Percentiles rank a stretch among this genome's conserved stretches.
Evolutionary conservation across 2,797 vertebrate genomes (phyloP).

Genomic region (Heteromormyrus szaboi): DNA sequence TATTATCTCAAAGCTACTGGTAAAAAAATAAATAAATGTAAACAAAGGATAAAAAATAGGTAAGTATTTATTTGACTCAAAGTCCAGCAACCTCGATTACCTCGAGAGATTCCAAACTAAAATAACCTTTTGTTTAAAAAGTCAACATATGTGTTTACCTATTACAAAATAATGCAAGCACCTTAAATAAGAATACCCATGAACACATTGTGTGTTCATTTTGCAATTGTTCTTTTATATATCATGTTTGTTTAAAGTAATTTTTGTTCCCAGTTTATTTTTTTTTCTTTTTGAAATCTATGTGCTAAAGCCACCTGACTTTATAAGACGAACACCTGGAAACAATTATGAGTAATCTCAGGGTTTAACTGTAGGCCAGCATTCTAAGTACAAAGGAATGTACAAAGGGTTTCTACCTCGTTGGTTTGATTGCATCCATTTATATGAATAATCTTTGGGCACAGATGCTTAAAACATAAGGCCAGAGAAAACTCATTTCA

Average conservation of each 20-base stretch:
- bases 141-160: background rate
- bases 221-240: background rate
- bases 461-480: background rate
- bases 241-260: background rate
- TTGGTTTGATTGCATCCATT: conserved; percentile 9
- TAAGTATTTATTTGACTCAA: background rate
- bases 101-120: background rate
- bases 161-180: background rate
- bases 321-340: conserved; percentile 15
- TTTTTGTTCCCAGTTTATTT: background rate
- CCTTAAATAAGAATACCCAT: background rate
- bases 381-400: conserved; percentile 17
- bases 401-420: conserved; percentile 11
- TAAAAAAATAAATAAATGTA: background rate
- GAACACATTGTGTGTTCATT: background rate
- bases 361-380: background rate
- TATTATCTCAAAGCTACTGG: background rate
- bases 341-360: conserved; percentile 23
- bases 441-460: conserved; percentile 16
- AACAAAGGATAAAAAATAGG: background rate
- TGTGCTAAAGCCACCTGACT: conserved; percentile 10
- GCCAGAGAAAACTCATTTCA: background rate
- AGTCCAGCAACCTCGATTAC: background rate
- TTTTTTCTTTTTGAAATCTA: background rate
- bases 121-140: conserved; percentile 3